Base-by-base conservation (phyloP, 2,888 invertebrate species). In the Drosophila kuntzei region DNA sequence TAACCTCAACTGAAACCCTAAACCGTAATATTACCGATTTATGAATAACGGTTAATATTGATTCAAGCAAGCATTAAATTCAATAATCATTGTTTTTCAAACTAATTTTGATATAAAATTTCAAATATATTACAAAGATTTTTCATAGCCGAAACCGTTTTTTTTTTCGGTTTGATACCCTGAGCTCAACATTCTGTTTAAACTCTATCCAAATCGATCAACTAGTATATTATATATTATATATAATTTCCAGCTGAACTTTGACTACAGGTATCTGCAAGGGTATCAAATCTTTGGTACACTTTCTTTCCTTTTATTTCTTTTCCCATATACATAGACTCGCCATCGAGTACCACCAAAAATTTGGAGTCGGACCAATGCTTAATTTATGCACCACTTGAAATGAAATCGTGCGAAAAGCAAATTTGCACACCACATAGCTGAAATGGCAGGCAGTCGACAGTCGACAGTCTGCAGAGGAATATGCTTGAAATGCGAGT, bases 371-470 rank as follows among this genome's bases (percentile, higher is more conserved):
- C 44, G 53, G 53, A 20, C 61, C 66, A 66, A 68, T 70, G 76
- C 65, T 66, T 81, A 81, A 84, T 81, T 81, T 81, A 81, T 85
- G 79, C 81, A 68, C 54, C 71, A 79, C 71, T 81, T 79, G 69
- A 76, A 81, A 79, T 66, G 71, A 81, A 81, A 81, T 85, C 85
- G 81, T 81, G 81, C 85, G 82, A 85, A 85, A 81, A 70, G 65
- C 71, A 71, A 84, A 81, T 80, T 84, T 84, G 65, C 77, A 62
- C 80, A 64, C 66, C 83, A 64, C 67, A 73, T 57, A 54, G 44
- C 27, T 73, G n/a, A 53, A 73, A 67, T 67, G 34, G 43, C 51
- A 14, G 51, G 34, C 27, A 27, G 32, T 7, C 14, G 12, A 16
- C 16, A 51, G 8, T n/a, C 36, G 47, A n/a, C 4, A n/a, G 32